Percentiles rank a stretch among this genome's conserved stretches.
Evolutionary conservation across 30 jellyfish, hydroid and myxozoan genomes (phyloP).

Genomic region (Haliclystus octoradiatus): DNA sequence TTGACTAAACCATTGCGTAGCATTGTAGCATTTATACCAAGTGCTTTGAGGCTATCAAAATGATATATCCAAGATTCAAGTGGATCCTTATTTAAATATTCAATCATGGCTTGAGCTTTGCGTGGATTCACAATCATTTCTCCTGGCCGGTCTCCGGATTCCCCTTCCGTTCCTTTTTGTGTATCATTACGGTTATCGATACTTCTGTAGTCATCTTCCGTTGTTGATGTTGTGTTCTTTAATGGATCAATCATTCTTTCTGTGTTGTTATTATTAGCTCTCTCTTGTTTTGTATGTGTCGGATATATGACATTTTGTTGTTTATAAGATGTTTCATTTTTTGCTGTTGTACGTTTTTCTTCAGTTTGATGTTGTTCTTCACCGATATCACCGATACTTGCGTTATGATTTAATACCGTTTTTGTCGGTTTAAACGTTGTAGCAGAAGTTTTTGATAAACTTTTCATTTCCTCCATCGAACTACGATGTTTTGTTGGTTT

Average conservation of each 20-base stretch:
- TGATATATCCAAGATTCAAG: conserved; percentile 87
- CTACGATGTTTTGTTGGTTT: no score
- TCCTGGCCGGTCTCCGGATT: neutral
- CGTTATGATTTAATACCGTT: neutral
- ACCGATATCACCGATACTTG: neutral
- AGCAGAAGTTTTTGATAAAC: no score
- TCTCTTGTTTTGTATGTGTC: neutral
- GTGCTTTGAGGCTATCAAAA: conserved; percentile 43
- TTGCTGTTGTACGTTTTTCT: neutral
- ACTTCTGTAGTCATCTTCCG: no score
- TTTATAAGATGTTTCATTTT: no score
- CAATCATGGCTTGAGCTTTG: conserved; percentile 87
- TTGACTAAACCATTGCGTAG: conserved; percentile 85
- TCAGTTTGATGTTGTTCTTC: neutral
- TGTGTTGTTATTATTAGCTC: neutral
- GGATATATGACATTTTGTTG: neutral
- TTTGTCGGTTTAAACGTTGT: neutral
- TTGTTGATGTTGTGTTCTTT: no score
- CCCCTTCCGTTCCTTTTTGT: neutral
- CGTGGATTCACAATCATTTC: conserved; percentile 49
- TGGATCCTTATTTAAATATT: conserved; percentile 87
- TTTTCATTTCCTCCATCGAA: no score
- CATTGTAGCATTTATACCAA: conserved; percentile 81
- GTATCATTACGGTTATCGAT: neutral
- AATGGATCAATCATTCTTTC: neutral